phyloP scores from a whole-genome alignment of 2,797 vertebrate genomes.

The Hippopotamyrus pictus region DNA sequence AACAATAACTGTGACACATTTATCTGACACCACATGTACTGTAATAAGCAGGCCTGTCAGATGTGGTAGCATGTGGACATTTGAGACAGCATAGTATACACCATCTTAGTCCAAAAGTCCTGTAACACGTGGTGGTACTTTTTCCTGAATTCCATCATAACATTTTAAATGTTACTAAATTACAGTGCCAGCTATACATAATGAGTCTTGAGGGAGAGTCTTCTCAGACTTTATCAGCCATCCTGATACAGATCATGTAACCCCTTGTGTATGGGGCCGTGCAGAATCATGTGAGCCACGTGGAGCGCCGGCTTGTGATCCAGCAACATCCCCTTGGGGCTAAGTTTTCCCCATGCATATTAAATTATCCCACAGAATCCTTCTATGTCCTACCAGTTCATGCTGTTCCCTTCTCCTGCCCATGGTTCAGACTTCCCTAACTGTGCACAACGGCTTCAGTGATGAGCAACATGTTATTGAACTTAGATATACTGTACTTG shows the following conservation, averaged over 20 bases:
- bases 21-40: background rate
- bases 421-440: conserved; percentile 22
- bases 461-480: background rate
- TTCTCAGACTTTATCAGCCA: background rate
- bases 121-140: background rate
- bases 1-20: background rate
- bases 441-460: conserved; percentile 25
- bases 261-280: background rate
- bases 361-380: conserved; percentile 56
- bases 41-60: background rate
- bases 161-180: background rate
- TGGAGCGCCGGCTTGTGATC: conserved; percentile 39
- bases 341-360: conserved; percentile 55
- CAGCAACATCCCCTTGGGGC: conserved; percentile 47
- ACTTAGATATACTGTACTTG: background rate
- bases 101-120: background rate
- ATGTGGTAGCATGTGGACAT: background rate
- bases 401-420: background rate
- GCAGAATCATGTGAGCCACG: conserved; percentile 25
- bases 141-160: background rate
- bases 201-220: background rate
- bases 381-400: conserved; percentile 50
- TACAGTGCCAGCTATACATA: background rate
- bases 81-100: background rate
- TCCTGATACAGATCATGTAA: background rate